phyloP scores from a whole-genome alignment of 2,888 invertebrate genomes.

The Nasonia oneida region DNA sequence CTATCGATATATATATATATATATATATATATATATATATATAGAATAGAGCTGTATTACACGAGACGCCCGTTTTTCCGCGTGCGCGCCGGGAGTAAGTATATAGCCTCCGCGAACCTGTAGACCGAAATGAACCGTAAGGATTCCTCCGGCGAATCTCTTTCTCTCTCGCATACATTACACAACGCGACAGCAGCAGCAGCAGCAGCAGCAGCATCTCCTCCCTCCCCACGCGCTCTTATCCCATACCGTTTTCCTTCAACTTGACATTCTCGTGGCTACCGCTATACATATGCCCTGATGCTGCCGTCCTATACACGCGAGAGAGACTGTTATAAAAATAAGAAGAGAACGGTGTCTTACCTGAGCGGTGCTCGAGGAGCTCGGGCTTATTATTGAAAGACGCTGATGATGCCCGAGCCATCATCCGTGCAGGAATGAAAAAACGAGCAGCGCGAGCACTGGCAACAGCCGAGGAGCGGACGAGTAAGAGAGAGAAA shows the following conservation, averaged over 20 bases:
- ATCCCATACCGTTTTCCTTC: conserved; percentile 28
- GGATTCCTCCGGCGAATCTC: conserved; percentile 36
- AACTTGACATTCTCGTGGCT: conserved; percentile 53
- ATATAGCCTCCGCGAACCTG: conserved; percentile 28
- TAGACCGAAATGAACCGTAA: conserved; percentile 57
- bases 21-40: no score
- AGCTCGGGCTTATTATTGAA: conserved; percentile 28
- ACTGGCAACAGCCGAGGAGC: conserved; percentile 92
- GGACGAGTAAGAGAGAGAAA: conserved; percentile 84
- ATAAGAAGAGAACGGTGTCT: neutral
- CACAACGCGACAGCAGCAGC: neutral
- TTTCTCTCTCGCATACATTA: conserved; percentile 34
- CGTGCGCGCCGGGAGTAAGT: conserved; percentile 6
- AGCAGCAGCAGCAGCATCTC: neutral
- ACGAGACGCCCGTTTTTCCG: neutral
- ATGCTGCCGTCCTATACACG: neutral
- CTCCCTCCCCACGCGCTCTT: neutral
- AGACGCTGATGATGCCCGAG: neutral
- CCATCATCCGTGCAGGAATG: conserved; percentile 38
- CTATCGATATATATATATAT: neutral
- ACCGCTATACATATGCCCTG: neutral
- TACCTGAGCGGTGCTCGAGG: neutral
- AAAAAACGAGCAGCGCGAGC: conserved; percentile 36
- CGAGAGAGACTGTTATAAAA: conserved; percentile 12
- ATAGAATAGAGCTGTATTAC: no score